Evolutionary conservation across 2,888 invertebrate genomes (phyloP), one percentile per base, ranked within the genome.

Genomic region (Invenusta paracnida): DNA sequence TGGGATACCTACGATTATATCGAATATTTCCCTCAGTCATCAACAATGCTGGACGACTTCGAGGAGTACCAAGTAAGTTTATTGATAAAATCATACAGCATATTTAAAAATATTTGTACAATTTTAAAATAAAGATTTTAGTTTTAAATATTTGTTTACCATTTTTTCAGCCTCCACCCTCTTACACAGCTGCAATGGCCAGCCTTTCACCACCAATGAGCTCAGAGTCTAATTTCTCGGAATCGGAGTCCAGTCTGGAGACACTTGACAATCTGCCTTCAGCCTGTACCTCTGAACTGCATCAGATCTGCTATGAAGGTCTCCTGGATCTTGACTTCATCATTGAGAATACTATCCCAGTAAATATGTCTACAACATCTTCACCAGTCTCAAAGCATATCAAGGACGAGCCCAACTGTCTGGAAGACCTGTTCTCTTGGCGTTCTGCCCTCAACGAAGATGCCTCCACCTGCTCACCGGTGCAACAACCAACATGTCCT

Each of bases 311-410:
- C 73, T 73, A 73, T 73, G 73, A 73, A 5, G 27, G 23, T 25
- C 73, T 73, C 25, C 73, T 73, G 17, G 73, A 73, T 25, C 73
- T 73, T 2, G 73, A 73, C 25, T 73, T 73, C 73, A 73, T 73
- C 25, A 73, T 73, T 25, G 73, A 73, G 73, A 73, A 73, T 25
- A 23, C 73, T 13, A 73, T 73, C 2, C 73, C 73, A n/a, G n/a
- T n/a, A n/a, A n/a, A n/a, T n/a, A n/a, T n/a, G n/a, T n/a, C n/a
- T n/a, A n/a, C n/a, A n/a, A n/a, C n/a, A n/a, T n/a, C n/a, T n/a
- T n/a, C n/a, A n/a, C n/a, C n/a, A n/a, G n/a, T n/a, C n/a, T 23
- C 11, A 13, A 73, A 73, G 27, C 23, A 5, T 5, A 23, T 73
- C 23, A 73, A 73, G 23, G 73, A 13, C 23, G 73, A 73, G 23